Conservation (phyloP, 2,797 vertebrate species). For the Craterocephalus amniculus region DNA sequence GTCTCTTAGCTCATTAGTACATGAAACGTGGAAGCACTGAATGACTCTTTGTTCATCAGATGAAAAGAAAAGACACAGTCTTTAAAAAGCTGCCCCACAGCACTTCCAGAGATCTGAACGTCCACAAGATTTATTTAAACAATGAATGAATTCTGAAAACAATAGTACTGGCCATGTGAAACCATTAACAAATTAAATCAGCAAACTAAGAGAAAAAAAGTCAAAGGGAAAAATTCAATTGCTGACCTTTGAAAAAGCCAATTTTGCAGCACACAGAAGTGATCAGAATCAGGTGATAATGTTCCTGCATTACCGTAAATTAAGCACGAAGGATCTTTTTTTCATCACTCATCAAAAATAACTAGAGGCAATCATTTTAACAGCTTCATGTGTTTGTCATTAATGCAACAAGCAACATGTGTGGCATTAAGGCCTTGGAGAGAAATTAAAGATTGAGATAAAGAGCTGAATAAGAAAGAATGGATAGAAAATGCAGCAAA, state of each 20-base stretch:
- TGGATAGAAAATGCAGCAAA: constrained; percentile 9
- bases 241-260: background rate
- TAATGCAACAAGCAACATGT: constrained; percentile 41
- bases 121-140: too few species aligned
- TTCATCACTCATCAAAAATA: background rate
- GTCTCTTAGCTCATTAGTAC: too few species aligned
- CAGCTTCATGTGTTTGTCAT: constrained; percentile 32
- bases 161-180: background rate
- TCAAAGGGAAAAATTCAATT: background rate
- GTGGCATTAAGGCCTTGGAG: constrained; percentile 20
- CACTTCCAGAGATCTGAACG: too few species aligned
- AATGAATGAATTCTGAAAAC: background rate
- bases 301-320: constrained; percentile 13
- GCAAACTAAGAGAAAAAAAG: too few species aligned
- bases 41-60: too few species aligned
- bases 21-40: too few species aligned
- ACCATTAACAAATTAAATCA: background rate
- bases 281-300: constrained; percentile 4
- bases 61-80: too few species aligned
- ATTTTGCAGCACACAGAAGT: background rate
- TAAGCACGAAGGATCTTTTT: background rate
- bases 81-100: too few species aligned
- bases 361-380: constrained; percentile 7
- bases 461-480: constrained; percentile 16
- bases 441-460: constrained; percentile 31